phyloP scores from a whole-genome alignment of 2,797 vertebrate species.

The Macroramphosus scolopax region DNA sequence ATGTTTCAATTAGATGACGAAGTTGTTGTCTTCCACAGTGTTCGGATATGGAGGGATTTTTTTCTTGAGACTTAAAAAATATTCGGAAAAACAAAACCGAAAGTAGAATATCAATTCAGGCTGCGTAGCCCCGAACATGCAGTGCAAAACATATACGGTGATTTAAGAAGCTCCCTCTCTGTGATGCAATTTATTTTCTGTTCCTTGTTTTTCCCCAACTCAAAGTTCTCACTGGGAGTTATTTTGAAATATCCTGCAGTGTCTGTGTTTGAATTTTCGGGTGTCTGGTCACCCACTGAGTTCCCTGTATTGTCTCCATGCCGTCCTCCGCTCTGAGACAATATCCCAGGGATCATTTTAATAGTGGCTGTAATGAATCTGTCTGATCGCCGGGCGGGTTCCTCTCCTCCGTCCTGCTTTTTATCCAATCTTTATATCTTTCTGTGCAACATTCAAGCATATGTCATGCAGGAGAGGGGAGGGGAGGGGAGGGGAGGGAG shows the following conservation, averaged over 20 bases:
- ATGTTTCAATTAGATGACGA: slow-evolving; percentile 15
- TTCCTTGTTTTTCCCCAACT: slow-evolving; percentile 19
- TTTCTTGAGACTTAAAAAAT: too few species aligned
- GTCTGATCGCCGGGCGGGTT: slow-evolving; percentile 38
- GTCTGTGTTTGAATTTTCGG: too few species aligned
- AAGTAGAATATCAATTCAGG: too few species aligned
- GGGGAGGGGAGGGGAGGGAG: too few species aligned
- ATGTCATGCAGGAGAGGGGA: slow-evolving; percentile 57
- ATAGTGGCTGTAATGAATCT: slow-evolving; percentile 42
- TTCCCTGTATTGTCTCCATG: too few species aligned
- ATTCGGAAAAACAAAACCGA: slow-evolving; percentile 8
- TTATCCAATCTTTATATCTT: slow-evolving; percentile 36
- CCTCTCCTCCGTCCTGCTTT: slow-evolving; percentile 26
- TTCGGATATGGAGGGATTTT: too few species aligned
- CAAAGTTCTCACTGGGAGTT: too few species aligned
- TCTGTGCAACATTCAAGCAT: slow-evolving; percentile 39
- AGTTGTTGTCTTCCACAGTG: not conserved
- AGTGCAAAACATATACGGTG: slow-evolving; percentile 5
- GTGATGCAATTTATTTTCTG: slow-evolving; percentile 25
- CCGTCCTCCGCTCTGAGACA: too few species aligned
- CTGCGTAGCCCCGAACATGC: too few species aligned
- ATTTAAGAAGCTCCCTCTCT: slow-evolving; percentile 28
- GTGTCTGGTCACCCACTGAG: too few species aligned
- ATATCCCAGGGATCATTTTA: too few species aligned
- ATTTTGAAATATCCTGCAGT: too few species aligned